phyloP scores from a whole-genome alignment of 2,797 vertebrate species.

The Passerculus sandwichensis region DNA sequence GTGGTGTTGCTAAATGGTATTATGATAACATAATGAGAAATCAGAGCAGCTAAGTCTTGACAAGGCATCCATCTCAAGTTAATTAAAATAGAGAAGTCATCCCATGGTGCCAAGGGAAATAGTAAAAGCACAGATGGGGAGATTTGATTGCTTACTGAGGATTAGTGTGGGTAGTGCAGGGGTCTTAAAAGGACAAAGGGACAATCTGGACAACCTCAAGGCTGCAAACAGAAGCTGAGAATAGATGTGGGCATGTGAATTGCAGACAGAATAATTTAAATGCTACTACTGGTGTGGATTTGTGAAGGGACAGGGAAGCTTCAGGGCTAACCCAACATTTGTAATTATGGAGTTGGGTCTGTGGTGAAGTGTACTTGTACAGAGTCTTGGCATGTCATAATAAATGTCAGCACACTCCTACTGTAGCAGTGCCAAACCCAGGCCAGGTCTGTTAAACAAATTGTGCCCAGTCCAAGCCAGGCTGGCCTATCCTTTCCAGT shows the following conservation, averaged over 20 bases:
- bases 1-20: conserved; percentile 46
- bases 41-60: conserved; percentile 46
- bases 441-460: neutral
- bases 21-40: conserved; percentile 59
- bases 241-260: neutral
- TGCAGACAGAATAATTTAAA: neutral
- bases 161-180: conserved; percentile 17
- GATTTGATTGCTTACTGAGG: conserved; percentile 42
- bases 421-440: neutral
- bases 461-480: neutral
- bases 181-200: conserved; percentile 46
- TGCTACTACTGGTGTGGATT: neutral
- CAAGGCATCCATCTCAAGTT: neutral
- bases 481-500: neutral
- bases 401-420: neutral
- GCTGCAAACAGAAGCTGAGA: neutral
- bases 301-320: neutral
- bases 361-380: neutral
- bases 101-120: conserved; percentile 18
- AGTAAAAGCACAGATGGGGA: conserved; percentile 47
- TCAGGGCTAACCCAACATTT: neutral
- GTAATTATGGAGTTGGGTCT: neutral
- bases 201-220: conserved; percentile 20
- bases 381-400: neutral
- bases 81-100: conserved; percentile 54